Percentiles rank a stretch among this genome's conserved stretches.
Evolutionary conservation across 2,797 vertebrate genomes (phyloP).

Genomic region (Malurus leucopterus): DNA sequence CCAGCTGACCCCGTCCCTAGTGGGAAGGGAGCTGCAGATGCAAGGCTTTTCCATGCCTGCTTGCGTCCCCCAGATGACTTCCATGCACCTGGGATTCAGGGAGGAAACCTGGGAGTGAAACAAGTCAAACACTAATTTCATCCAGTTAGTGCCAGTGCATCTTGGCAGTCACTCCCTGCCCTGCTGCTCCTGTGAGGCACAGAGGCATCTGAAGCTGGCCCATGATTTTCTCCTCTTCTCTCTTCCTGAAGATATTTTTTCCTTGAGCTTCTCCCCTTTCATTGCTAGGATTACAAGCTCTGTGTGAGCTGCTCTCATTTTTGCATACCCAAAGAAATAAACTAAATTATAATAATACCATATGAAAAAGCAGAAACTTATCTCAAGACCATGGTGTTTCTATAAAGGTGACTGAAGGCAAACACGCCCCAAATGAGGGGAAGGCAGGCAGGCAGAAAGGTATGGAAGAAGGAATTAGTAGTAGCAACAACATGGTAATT

Average conservation of each 20-base stretch:
- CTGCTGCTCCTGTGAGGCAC: neutral
- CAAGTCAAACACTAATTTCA: too few species aligned
- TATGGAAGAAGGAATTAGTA: neutral
- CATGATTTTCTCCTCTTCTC: rapidly evolving
- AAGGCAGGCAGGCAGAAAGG: neutral
- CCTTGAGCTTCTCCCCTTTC: neutral
- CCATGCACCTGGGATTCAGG: too few species aligned
- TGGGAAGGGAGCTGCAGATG: too few species aligned
- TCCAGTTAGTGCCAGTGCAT: too few species aligned
- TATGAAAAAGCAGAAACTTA: neutral
- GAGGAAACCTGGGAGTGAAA: too few species aligned
- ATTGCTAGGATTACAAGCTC: neutral
- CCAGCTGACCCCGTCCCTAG: too few species aligned
- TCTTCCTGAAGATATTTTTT: neutral
- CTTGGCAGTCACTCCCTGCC: neutral
- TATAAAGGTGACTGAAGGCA: neutral
- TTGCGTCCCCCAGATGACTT: too few species aligned
- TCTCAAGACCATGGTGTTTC: neutral
- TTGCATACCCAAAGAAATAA: neutral
- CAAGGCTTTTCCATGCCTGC: too few species aligned
- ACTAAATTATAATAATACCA: neutral
- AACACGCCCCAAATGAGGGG: neutral
- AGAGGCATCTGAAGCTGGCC: neutral
- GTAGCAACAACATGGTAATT: rapidly evolving
- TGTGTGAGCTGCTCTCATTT: neutral